Evolutionary conservation across 2,888 invertebrate genomes (phyloP), one percentile per base, ranked within the genome.

Genomic region (Cordylochernes scorpioides): DNA sequence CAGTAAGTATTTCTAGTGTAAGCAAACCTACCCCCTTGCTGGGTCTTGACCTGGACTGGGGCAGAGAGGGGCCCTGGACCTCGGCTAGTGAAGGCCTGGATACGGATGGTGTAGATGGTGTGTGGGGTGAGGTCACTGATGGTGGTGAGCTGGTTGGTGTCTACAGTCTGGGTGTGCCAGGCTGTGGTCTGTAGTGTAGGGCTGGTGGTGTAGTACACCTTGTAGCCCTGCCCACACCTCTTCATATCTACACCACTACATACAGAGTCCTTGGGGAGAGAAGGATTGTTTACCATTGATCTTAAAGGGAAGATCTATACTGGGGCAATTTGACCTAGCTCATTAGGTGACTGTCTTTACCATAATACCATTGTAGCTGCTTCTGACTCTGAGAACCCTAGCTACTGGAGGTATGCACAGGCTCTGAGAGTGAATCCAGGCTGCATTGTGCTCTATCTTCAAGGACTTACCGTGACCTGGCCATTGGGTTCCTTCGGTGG

Each of bases 401-500:
- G n/a, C n/a, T n/a, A n/a, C n/a, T n/a, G n/a, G n/a, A n/a, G n/a
- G n/a, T n/a, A n/a, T n/a, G n/a, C n/a, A n/a, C n/a, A n/a, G n/a
- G n/a, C n/a, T n/a, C n/a, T n/a, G n/a, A n/a, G n/a, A n/a, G n/a
- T n/a, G n/a, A n/a, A n/a, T n/a, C n/a, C n/a, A n/a, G n/a, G n/a
- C n/a, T n/a, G n/a, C n/a, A n/a, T n/a, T n/a, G n/a, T n/a, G n/a
- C n/a, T n/a, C n/a, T n/a, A n/a, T n/a, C n/a, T n/a, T n/a, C n/a
- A n/a, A n/a, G n/a, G n/a, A 24, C 24, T 33, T 31, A 38, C 38
- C 60, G 77, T 80, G 44, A 97, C 80, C 66, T 80, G 77, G 45
- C 94, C 94, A 52, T 91, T 91, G 28, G 91, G 86, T 30, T 78
- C 80, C 53, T 86, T 84, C 12, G 94, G 94, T 51, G 84, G 84